A percentile compares a stretch with the other conserved stretches of the same genome.
Evolutionary conservation across 2,888 invertebrate genomes (phyloP).

Genomic region (Drosophila dives): DNA sequence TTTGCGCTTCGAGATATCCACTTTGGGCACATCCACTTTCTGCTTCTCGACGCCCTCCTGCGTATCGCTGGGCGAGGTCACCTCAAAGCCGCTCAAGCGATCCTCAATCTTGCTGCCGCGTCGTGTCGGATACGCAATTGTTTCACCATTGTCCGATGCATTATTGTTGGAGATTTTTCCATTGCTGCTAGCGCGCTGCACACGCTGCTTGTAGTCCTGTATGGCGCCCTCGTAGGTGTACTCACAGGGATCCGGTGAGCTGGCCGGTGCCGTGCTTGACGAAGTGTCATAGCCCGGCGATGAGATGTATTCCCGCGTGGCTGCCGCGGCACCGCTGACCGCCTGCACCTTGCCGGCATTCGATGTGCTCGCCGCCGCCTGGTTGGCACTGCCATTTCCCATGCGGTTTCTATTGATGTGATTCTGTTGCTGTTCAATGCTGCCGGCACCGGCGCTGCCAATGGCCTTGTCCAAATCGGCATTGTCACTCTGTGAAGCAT

Average conservation of each 20-base stretch:
- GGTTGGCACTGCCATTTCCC: slow-evolving; percentile 37
- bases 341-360: slow-evolving; percentile 28
- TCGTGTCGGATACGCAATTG: slow-evolving; percentile 83
- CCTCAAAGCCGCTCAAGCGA: slow-evolving; percentile 87
- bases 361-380: slow-evolving; percentile 59
- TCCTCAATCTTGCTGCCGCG: slow-evolving; percentile 87
- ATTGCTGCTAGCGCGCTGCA: slow-evolving; percentile 86
- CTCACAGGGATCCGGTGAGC: slow-evolving; percentile 90
- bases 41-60: slow-evolving; percentile 82
- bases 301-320: slow-evolving; percentile 82
- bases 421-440: slow-evolving; percentile 62
- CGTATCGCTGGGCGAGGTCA: slow-evolving; percentile 83
- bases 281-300: slow-evolving; percentile 88
- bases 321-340: slow-evolving; percentile 40
- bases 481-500: slow-evolving; percentile 86
- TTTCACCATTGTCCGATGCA: slow-evolving; percentile 78
- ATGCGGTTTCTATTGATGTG: slow-evolving; percentile 71
- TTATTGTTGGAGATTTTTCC: slow-evolving; percentile 55
- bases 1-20: slow-evolving; percentile 92
- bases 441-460: slow-evolving; percentile 41
- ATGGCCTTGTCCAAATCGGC: slow-evolving; percentile 85
- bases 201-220: slow-evolving; percentile 93
- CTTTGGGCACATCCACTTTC: slow-evolving; percentile 89
- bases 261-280: slow-evolving; percentile 88
- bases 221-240: slow-evolving; percentile 95